A percentile compares a stretch with the other conserved stretches of the same genome.
These are phyloP conservation scores for Sycobia sp. DNA, from an alignment of 1,140 invertebrate genomes.

Conservation along the genomic window DNA sequence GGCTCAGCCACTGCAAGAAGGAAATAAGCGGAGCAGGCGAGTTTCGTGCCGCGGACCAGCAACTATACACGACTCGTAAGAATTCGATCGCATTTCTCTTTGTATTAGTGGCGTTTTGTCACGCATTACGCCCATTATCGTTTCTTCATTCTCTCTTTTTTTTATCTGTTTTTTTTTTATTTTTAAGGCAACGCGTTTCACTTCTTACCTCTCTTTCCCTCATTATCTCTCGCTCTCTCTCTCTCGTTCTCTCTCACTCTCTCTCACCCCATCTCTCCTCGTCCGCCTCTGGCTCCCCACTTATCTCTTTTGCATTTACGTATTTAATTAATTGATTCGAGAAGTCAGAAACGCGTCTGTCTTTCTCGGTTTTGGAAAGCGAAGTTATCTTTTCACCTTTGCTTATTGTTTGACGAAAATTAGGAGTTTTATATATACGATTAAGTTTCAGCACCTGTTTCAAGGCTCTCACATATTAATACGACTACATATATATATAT, in stretches of 20 bases:
- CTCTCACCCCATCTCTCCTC: too few species aligned
- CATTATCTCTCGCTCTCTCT: too few species aligned
- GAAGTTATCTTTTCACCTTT: conserved; percentile 1
- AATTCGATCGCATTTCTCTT: conserved; percentile 59
- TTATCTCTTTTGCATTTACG: too few species aligned
- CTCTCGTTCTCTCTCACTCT: too few species aligned
- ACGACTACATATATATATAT: conserved; percentile 18
- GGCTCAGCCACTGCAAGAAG: conserved; percentile 13
- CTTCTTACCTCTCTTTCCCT: background rate
- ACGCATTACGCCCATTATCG: too few species aligned
- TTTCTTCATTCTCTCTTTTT: too few species aligned
- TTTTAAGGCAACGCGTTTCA: conserved; percentile 8
- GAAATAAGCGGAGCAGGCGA: background rate
- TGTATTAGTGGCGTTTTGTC: conserved; percentile 52
- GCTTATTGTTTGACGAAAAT: conserved; percentile 4
- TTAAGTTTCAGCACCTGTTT: conserved; percentile 30
- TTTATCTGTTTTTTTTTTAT: too few species aligned
- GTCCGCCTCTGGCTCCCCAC: too few species aligned
- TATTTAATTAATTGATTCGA: too few species aligned
- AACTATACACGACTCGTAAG: too few species aligned
- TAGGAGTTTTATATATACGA: conserved; percentile 14
- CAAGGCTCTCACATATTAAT: conserved; percentile 19
- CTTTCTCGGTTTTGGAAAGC: too few species aligned
- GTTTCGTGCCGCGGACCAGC: conserved; percentile 37
- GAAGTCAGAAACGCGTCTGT: too few species aligned